Conservation (phyloP, 2,113 vertebrate genomes). For the Clarias magur region DNA sequence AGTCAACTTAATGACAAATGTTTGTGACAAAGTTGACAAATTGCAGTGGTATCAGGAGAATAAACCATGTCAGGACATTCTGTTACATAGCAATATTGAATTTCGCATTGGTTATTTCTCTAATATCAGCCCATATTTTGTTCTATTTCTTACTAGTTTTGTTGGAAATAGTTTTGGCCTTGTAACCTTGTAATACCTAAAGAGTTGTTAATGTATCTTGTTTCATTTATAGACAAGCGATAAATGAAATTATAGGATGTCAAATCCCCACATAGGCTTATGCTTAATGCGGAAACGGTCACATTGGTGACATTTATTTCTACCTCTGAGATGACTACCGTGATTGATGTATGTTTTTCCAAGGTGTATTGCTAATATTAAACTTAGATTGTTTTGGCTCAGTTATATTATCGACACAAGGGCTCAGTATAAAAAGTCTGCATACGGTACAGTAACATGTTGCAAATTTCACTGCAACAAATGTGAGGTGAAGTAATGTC, state of each 20-base stretch:
- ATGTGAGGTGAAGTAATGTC: background rate
- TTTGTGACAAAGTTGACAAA: background rate
- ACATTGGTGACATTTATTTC: background rate
- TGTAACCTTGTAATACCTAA: background rate
- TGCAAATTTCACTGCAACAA: background rate
- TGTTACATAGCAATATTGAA: background rate
- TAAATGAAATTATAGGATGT: background rate
- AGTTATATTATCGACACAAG: no score
- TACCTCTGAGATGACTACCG: background rate
- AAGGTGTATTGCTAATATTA: no score
- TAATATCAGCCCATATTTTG: background rate
- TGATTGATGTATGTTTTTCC: no score
- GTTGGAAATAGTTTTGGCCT: background rate
- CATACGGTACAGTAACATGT: background rate
- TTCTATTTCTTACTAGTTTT: background rate
- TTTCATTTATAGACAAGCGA: background rate
- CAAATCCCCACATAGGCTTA: background rate
- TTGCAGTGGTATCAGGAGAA: background rate
- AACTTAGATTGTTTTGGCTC: no score
- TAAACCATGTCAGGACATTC: background rate
- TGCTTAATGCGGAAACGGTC: background rate
- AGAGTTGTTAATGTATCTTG: background rate
- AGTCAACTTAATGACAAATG: background rate
- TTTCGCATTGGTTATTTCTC: background rate
- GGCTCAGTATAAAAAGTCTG: no score